Percentiles rank a stretch among this genome's conserved stretches.
Evolutionary conservation across 2,797 vertebrate species (phyloP).

Genomic region (Lacerta viridis): DNA sequence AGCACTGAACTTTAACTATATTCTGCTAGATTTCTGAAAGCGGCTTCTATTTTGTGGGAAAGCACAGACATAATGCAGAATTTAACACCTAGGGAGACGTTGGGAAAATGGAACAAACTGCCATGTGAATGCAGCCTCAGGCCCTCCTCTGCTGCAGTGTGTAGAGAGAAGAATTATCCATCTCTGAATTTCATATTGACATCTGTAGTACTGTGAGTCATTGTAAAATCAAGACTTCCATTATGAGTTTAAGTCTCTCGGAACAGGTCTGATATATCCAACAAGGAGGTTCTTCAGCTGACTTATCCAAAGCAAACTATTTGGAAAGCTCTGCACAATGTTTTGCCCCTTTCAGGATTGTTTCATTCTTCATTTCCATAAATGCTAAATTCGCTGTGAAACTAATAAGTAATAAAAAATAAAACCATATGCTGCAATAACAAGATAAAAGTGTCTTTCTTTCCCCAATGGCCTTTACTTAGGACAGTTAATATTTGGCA

Average conservation of each 20-base stretch:
- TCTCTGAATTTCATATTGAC: neutral
- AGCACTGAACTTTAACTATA: too few species aligned
- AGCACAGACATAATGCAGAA: too few species aligned
- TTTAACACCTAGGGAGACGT: too few species aligned
- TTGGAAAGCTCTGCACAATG: neutral
- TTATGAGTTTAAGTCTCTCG: neutral
- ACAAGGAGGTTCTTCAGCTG: neutral
- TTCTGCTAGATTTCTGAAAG: too few species aligned
- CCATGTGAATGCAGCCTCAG: too few species aligned
- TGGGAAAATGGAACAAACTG: too few species aligned
- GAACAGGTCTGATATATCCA: neutral
- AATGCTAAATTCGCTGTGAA: conserved; percentile 28
- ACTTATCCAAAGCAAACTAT: neutral
- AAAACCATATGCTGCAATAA: conserved; percentile 23
- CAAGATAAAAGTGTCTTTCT: conserved; percentile 20
- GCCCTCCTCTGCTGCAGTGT: too few species aligned
- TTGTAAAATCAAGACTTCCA: neutral
- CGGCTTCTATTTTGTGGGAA: too few species aligned
- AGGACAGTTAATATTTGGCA: conserved; percentile 20
- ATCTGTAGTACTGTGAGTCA: neutral
- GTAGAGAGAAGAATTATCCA: neutral
- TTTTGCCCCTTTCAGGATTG: neutral
- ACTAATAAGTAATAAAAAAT: conserved; percentile 25
- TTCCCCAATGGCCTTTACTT: conserved; percentile 6
- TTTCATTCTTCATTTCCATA: conserved; percentile 36